Conservation (phyloP, 2,888 invertebrate genomes). For the Agrochola circellaris region DNA sequence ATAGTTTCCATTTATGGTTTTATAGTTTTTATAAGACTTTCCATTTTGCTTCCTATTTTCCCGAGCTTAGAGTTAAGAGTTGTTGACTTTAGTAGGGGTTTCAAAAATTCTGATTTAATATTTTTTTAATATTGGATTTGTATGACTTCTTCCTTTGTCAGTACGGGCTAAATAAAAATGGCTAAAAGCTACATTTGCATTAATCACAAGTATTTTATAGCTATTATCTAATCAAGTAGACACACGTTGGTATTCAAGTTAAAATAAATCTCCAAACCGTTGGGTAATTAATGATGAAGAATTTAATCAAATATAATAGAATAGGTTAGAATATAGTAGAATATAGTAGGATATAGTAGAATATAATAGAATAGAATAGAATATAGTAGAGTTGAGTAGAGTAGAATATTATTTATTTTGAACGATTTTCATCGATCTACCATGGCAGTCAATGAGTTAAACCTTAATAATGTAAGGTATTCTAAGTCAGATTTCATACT, state of each 20-base stretch:
- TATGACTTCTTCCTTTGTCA: background rate
- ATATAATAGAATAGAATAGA: too few species aligned
- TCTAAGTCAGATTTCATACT: background rate
- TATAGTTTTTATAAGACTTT: too few species aligned
- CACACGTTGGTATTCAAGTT: too few species aligned
- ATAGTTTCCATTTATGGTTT: too few species aligned
- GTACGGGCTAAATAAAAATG: background rate
- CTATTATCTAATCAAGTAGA: background rate
- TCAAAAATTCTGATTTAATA: background rate
- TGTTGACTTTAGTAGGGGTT: background rate
- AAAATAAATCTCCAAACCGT: too few species aligned
- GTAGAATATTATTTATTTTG: too few species aligned
- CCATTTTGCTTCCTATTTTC: background rate
- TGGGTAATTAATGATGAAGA: too few species aligned
- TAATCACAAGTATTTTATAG: background rate
- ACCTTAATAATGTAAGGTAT: background rate
- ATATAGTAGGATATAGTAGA: too few species aligned
- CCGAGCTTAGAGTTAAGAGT: background rate
- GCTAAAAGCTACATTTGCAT: too few species aligned
- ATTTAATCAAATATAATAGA: too few species aligned
- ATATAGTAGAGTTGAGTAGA: too few species aligned
- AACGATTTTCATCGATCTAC: background rate
- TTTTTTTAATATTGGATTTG: background rate
- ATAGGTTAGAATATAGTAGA: too few species aligned
- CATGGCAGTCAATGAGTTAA: background rate